These are phyloP conservation scores for Agonopterix heracliana DNA, from an alignment of 2,888 invertebrate species.

Conservation along the genomic window DNA sequence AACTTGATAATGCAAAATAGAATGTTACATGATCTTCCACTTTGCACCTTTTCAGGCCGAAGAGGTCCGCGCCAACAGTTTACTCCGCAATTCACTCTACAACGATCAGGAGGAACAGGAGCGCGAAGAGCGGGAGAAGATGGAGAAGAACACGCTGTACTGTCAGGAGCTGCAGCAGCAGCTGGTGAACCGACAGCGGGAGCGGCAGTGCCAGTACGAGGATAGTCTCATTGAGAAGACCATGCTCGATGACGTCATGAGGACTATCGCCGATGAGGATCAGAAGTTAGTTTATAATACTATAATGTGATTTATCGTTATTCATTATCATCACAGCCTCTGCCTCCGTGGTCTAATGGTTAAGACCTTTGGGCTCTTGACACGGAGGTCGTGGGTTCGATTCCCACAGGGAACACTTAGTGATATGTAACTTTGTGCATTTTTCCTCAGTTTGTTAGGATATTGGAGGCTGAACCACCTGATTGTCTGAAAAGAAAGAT, in stretches of 20 bases:
- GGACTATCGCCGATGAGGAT: conserved; percentile 78
- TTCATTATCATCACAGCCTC: too few relatives aligned
- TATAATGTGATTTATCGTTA: too few relatives aligned
- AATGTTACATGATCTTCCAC: too few relatives aligned
- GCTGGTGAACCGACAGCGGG: conserved; percentile 58
- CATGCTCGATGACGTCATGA: conserved; percentile 77
- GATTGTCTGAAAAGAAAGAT: too few relatives aligned
- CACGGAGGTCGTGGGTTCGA: too few relatives aligned
- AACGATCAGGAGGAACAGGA: conserved; percentile 53
- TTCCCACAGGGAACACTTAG: too few relatives aligned
- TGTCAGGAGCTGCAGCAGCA: conserved; percentile 75
- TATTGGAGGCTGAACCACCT: too few relatives aligned
- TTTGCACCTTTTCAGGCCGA: conserved; percentile 32
- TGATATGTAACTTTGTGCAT: too few relatives aligned
- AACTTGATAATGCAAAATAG: too few relatives aligned
- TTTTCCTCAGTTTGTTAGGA: too few relatives aligned
- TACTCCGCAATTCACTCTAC: conserved; percentile 47
- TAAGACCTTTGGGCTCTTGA: too few relatives aligned
- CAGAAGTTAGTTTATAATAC: conserved; percentile 49
- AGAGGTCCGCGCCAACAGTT: conserved; percentile 45
- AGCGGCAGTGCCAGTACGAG: conserved; percentile 71
- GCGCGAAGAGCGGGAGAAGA: conserved; percentile 34
- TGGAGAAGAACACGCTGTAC: conserved; percentile 45
- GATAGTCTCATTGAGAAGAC: conserved; percentile 78
- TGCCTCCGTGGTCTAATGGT: too few relatives aligned